phyloP scores from a whole-genome alignment of 1,140 invertebrate genomes.

The Bombus confusus region DNA sequence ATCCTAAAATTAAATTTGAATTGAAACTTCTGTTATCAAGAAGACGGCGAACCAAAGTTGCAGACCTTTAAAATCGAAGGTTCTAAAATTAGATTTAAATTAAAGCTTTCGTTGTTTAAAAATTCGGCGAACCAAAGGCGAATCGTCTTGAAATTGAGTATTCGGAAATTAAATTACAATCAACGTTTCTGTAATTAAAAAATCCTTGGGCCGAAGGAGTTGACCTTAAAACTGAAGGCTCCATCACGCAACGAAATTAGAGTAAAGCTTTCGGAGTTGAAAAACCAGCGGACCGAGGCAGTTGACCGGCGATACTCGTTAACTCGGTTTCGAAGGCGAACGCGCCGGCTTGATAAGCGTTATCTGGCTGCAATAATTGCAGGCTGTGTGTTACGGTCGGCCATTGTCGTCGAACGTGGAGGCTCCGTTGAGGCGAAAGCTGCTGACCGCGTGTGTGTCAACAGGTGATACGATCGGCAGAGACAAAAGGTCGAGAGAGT shows the following conservation, averaged over 20 bases:
- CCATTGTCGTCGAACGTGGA: slow-evolving; percentile 20
- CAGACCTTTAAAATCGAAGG: background rate
- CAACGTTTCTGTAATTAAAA: background rate
- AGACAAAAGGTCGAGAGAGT: background rate
- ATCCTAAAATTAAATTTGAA: background rate
- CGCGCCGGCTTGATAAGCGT: slow-evolving; percentile 41
- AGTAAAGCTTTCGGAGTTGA: background rate
- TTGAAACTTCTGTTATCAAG: background rate
- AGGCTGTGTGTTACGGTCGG: background rate
- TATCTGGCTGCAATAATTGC: slow-evolving; percentile 36
- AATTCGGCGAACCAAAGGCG: background rate
- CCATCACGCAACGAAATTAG: background rate
- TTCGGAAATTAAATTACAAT: background rate
- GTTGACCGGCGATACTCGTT: slow-evolving; percentile 5
- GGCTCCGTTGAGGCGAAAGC: background rate
- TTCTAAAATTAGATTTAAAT: background rate
- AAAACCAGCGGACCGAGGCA: background rate
- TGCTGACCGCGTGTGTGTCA: slow-evolving; percentile 19
- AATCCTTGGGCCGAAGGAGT: background rate
- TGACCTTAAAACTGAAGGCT: too few species aligned
- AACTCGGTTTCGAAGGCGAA: slow-evolving; percentile 21
- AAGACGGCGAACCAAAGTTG: too few species aligned
- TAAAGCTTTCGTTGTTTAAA: background rate
- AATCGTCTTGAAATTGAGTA: background rate
- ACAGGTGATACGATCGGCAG: slow-evolving; percentile 35